Conservation (phyloP, 2,888 invertebrate species). For the Amphimallon solstitiale region DNA sequence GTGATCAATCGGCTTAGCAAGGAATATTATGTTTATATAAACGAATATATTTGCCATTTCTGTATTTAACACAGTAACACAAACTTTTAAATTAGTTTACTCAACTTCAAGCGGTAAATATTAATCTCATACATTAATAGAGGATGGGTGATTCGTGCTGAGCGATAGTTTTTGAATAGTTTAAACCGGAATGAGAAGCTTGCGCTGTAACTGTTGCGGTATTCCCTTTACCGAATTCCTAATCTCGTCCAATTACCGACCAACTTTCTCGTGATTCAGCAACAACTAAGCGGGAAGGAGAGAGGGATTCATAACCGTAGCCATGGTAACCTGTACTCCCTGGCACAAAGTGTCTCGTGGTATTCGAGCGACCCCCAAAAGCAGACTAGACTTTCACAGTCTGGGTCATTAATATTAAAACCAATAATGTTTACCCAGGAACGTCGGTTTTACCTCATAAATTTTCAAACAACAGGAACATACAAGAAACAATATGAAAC, state of each 20-base stretch:
- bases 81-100: too few relatives aligned
- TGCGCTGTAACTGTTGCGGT: constrained; percentile 14
- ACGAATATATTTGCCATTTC: too few relatives aligned
- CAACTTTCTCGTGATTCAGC: constrained; percentile 45
- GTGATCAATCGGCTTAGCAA: too few relatives aligned
- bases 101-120: too few relatives aligned
- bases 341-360: constrained; percentile 29
- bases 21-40: too few relatives aligned
- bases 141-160: neutral
- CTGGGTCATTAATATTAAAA: constrained; percentile 32
- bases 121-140: neutral
- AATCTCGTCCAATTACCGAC: constrained; percentile 47
- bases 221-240: constrained; percentile 40
- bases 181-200: constrained; percentile 33
- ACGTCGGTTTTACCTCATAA: constrained; percentile 31
- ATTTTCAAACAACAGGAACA: constrained; percentile 25
- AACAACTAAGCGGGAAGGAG: constrained; percentile 30
- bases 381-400: constrained; percentile 28
- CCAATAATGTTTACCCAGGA: constrained; percentile 32
- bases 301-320: constrained; percentile 43
- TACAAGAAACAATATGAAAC: constrained; percentile 26
- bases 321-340: constrained; percentile 45
- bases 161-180: constrained; percentile 45
- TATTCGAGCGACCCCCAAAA: constrained; percentile 13
- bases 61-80: too few relatives aligned